Base-by-base conservation (phyloP, 2,797 vertebrate species). In the Etheostoma perlongum region DNA sequence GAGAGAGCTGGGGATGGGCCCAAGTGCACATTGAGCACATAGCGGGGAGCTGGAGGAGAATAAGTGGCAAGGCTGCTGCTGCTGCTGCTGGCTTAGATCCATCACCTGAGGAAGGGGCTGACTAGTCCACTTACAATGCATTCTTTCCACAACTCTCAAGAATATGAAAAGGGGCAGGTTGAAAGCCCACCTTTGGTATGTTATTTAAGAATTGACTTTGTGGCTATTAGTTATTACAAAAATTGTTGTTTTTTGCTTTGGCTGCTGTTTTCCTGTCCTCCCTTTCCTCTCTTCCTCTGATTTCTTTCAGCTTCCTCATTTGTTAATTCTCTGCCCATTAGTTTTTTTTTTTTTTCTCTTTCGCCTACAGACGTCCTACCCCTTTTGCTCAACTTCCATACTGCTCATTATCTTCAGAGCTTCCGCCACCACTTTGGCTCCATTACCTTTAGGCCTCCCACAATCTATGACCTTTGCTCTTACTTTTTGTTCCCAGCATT, bases 1-100 rank as follows among this genome's bases (percentile, higher is more conserved):
- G 62, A 81, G 61, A 69, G 78, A 73, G 84, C 70, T 76, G 69
- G 77, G 78, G 87, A 82, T 74, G 78, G 33, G 78, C 82, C 81
- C 79, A 76, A 80, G 61, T 79, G 84, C 88, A 80, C 83, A 84
- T 74, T 83, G 85, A 83, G 84, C 85, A 76, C 82, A 82, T 59
- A 67, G 70, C 78, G 52, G 75, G 74, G 79, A 76, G 85, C 30
- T 79, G 72, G 57, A 84, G 72, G 72, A 74, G 76, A 74, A 61
- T 53, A 72, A 83, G 80, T 67, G 60, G 70, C 12, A 16, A 70
- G 42, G 8, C 42, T 47, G 55, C 52, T 81, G 57, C 73, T 81
- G 57, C 73, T 55, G 84, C 72, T 72, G 57, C 70, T 90, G 86
- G 88, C 84, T 69, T 48, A 67, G 27, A 74, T 81, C 77, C 80